Conservation (phyloP, 1,140 invertebrate species). For the Macrocentrus cingulum region DNA sequence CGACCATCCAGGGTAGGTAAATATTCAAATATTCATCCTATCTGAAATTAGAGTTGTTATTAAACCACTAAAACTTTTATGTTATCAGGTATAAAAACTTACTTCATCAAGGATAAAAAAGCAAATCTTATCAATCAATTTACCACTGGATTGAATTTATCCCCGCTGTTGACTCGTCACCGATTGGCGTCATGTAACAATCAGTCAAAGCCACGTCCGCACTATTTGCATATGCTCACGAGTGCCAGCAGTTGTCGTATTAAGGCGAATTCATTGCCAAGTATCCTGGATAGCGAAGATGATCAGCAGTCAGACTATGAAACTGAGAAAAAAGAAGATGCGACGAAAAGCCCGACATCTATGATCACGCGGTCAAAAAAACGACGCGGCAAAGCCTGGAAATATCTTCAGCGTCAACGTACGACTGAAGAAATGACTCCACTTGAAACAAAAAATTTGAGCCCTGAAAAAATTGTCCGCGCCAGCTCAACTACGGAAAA, state of each 20-base stretch:
- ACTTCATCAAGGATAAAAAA: constrained; percentile 51
- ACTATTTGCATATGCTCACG: constrained; percentile 56
- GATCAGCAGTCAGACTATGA: constrained; percentile 58
- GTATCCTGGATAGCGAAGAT: constrained; percentile 75
- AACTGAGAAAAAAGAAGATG: constrained; percentile 57
- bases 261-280: constrained; percentile 75
- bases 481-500: constrained; percentile 19
- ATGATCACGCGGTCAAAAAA: constrained; percentile 58
- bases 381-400: constrained; percentile 48
- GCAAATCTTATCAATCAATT: constrained; percentile 49
- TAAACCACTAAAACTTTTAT: neutral
- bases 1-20: constrained; percentile 76
- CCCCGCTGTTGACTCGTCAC: constrained; percentile 46
- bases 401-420: constrained; percentile 50
- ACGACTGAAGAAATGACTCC: constrained; percentile 55
- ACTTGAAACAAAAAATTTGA: constrained; percentile 32
- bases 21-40: constrained; percentile 21
- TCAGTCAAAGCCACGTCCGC: constrained; percentile 45
- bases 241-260: constrained; percentile 64
- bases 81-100: constrained; percentile 50
- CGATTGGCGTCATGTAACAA: constrained; percentile 49
- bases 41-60: constrained; percentile 14
- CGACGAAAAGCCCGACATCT: constrained; percentile 64
- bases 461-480: neutral
- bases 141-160: constrained; percentile 47